These are phyloP conservation scores for Sitophilus oryzae DNA, from an alignment of 1,140 invertebrate species.

Conservation along the genomic window DNA sequence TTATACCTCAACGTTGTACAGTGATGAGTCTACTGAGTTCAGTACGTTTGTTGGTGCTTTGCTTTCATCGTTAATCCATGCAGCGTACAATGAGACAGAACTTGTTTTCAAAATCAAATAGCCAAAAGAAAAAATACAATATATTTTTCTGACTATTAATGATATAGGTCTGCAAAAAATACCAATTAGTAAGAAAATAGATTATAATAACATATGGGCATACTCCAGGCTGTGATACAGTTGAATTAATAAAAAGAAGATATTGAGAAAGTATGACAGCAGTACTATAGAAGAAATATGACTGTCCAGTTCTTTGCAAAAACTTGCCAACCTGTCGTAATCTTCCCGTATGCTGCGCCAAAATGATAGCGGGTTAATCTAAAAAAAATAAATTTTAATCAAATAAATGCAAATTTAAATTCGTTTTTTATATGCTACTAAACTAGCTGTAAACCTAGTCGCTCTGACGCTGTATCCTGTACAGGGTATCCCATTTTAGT, in stretches of 20 bases:
- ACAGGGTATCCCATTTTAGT: too few relatives aligned
- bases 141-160: slow-evolving; percentile 36
- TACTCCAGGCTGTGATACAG: slow-evolving; percentile 65
- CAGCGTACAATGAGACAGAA: slow-evolving; percentile 52
- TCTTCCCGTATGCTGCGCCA: slow-evolving; percentile 54
- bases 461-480: too few relatives aligned
- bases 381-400: too few relatives aligned
- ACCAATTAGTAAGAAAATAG: not conserved
- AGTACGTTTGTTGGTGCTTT: slow-evolving; percentile 50
- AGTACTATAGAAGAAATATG: slow-evolving; percentile 55
- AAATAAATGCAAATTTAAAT: too few relatives aligned
- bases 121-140: slow-evolving; percentile 57
- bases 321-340: slow-evolving; percentile 52
- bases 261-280: slow-evolving; percentile 61
- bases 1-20: slow-evolving; percentile 51
- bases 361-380: slow-evolving; percentile 38
- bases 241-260: slow-evolving; percentile 68
- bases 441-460: too few relatives aligned
- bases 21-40: slow-evolving; percentile 52
- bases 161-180: slow-evolving; percentile 22
- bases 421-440: too few relatives aligned
- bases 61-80: slow-evolving; percentile 58
- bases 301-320: slow-evolving; percentile 53
- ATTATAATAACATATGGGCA: not conserved
- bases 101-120: slow-evolving; percentile 54